These are phyloP conservation scores for Oikopleura vanhoeffeni DNA, from an alignment of 23 tunicate genomes.

Conservation along the genomic window DNA sequence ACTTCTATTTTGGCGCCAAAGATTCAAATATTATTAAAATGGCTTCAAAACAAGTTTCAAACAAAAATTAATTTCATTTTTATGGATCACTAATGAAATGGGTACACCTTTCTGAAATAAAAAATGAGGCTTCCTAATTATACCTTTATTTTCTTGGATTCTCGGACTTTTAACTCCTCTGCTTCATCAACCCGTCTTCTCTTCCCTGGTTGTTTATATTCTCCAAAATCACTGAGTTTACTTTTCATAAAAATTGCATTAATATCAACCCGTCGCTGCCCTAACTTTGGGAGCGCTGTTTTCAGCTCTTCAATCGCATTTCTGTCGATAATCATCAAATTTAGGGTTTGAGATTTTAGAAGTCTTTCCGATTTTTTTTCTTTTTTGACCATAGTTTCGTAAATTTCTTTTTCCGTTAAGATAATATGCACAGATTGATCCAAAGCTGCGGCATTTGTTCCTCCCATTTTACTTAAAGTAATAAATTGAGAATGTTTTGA, in stretches of 20 bases:
- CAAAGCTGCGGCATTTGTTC: conserved; percentile 35
- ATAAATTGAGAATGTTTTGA: too few relatives aligned
- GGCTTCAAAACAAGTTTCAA: too few relatives aligned
- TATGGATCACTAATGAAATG: too few relatives aligned
- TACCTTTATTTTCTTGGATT: background rate
- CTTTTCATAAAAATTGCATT: background rate
- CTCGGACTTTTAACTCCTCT: background rate
- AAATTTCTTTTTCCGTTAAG: conserved; percentile 18
- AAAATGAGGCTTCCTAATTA: too few relatives aligned
- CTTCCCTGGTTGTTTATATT: background rate
- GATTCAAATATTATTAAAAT: too few relatives aligned
- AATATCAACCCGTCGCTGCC: background rate
- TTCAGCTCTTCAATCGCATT: background rate
- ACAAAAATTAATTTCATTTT: too few relatives aligned
- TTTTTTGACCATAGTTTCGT: background rate
- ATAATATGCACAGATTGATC: conserved; percentile 38
- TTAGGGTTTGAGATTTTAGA: background rate
- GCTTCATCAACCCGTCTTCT: background rate
- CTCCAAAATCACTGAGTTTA: background rate
- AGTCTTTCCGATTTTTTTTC: background rate
- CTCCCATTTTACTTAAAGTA: too few relatives aligned
- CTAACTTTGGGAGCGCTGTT: background rate
- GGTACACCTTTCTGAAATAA: too few relatives aligned
- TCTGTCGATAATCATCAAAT: background rate
- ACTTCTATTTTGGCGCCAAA: too few relatives aligned